Conservation (phyloP, 2,113 vertebrate genomes). For the Glaucidium brasilianum region DNA sequence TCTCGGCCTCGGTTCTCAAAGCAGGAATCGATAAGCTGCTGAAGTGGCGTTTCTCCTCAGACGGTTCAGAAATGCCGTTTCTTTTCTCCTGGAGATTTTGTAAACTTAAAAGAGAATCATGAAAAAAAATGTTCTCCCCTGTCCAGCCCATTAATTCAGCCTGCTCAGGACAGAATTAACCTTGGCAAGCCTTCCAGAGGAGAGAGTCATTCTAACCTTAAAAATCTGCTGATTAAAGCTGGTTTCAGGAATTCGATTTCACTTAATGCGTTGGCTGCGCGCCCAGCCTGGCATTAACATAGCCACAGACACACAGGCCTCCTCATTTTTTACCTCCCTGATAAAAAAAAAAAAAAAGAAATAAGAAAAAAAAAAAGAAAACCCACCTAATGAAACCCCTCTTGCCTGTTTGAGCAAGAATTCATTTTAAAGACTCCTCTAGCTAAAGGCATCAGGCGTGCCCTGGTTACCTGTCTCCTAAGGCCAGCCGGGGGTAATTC, state of each 20-base stretch:
- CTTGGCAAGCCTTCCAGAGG: conserved; percentile 93
- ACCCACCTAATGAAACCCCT: conserved; percentile 6
- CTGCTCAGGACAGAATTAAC: conserved; percentile 92
- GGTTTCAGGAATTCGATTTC: conserved; percentile 98
- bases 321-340: conserved; percentile 1
- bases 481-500: not conserved
- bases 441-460: not conserved
- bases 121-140: conserved; percentile 57
- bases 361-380: conserved; percentile 21
- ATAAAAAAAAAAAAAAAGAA: conserved; percentile 15
- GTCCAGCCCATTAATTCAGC: conserved; percentile 89
- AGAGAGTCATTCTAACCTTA: conserved; percentile 99
- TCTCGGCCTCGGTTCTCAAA: not conserved
- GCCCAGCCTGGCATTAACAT: conserved; percentile 92
- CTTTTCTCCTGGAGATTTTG: conserved; percentile 38
- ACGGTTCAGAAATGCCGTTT: not conserved
- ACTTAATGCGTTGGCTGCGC: conserved; percentile 93
- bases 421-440: not conserved
- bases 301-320: conserved; percentile 82
- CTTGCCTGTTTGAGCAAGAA: not conserved
- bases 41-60: not conserved
- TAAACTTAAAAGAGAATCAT: conserved; percentile 60
- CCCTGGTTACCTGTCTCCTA: not conserved
- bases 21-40: not conserved
- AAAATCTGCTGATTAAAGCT: conserved; percentile 99